phyloP scores from a whole-genome alignment of 2,888 invertebrate species.

The Tiliacea aurago region DNA sequence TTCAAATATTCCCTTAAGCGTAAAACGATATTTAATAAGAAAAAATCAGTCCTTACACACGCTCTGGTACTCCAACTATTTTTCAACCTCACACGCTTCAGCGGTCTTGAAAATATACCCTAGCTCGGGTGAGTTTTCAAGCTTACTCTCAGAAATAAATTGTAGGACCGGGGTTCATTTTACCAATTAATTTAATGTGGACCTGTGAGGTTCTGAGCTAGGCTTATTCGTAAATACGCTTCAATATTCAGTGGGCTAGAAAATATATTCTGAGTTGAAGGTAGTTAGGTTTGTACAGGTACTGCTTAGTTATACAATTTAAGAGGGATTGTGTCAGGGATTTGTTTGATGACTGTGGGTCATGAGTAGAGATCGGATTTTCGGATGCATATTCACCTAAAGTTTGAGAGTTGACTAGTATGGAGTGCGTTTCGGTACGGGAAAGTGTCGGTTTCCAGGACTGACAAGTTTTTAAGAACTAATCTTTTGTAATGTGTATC shows the following conservation, averaged over 20 bases:
- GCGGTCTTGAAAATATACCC: conserved; percentile 44
- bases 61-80: conserved; percentile 20
- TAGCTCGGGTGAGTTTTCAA: conserved; percentile 10
- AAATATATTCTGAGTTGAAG: conserved; percentile 27
- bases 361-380: no score
- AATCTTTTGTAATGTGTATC: no score
- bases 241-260: conserved; percentile 45
- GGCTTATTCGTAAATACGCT: conserved; percentile 38
- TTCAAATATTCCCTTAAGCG: neutral
- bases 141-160: conserved; percentile 42
- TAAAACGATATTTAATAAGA: neutral
- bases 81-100: conserved; percentile 45
- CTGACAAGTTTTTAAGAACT: no score
- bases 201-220: conserved; percentile 9
- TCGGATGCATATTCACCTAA: no score
- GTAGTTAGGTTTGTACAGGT: neutral
- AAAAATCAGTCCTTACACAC: conserved; percentile 9
- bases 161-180: conserved; percentile 26
- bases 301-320: neutral
- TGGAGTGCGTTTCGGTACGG: no score
- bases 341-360: neutral
- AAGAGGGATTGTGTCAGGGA: no score
- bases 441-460: no score
- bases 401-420: no score
- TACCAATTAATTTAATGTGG: conserved; percentile 48